phyloP scores from a whole-genome alignment of 2,888 invertebrate genomes.

The Apomyelois bistriatella region DNA sequence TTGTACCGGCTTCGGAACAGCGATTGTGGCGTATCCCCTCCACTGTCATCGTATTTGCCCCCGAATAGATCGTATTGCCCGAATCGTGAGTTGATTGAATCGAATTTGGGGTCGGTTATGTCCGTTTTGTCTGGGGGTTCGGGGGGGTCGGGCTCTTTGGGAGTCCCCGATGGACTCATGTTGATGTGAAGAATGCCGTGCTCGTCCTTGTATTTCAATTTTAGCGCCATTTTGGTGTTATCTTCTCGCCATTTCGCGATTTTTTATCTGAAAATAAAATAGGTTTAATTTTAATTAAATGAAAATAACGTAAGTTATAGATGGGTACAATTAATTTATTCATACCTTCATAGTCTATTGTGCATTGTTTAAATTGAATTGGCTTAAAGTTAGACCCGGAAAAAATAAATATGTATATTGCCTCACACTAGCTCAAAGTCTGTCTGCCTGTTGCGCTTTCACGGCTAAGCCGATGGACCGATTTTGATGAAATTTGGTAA shows the following conservation, averaged over 20 bases:
- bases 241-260: constrained; percentile 21
- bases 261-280: constrained; percentile 27
- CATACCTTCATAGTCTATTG: too few relatives aligned
- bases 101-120: constrained; percentile 57
- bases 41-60: constrained; percentile 54
- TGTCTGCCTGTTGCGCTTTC: too few relatives aligned
- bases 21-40: constrained; percentile 51
- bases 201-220: constrained; percentile 71
- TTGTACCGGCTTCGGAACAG: constrained; percentile 74
- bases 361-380: too few relatives aligned
- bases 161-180: constrained; percentile 58
- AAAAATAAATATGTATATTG: too few relatives aligned
- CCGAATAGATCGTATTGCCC: constrained; percentile 69
- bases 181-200: constrained; percentile 71
- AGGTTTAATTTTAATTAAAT: not conserved
- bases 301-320: too few relatives aligned
- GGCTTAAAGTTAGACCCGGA: too few relatives aligned
- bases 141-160: constrained; percentile 26
- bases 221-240: constrained; percentile 55
- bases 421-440: too few relatives aligned
- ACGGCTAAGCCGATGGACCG: too few relatives aligned
- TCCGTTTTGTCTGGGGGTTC: constrained; percentile 30
- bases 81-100: constrained; percentile 69
- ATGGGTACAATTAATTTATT: too few relatives aligned
- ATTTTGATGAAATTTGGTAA: too few relatives aligned